These are phyloP conservation scores for Chelon auratus DNA, from an alignment of 2,797 vertebrate genomes.

Conservation along the genomic window DNA sequence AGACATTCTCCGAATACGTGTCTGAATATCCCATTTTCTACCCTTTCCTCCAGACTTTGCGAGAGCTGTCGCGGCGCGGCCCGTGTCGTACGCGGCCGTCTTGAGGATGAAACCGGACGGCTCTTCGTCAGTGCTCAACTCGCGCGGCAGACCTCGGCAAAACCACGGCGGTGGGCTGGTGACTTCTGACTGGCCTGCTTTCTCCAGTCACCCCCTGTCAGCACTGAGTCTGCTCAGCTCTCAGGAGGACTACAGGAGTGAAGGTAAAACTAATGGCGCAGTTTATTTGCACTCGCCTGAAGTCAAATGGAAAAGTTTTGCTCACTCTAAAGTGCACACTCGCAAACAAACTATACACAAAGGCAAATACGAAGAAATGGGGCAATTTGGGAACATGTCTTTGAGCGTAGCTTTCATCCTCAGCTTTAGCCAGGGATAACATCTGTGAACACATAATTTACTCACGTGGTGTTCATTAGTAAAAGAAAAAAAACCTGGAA, in stretches of 20 bases:
- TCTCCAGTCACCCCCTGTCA: constrained; percentile 83
- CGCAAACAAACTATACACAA: constrained; percentile 1
- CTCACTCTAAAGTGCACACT: constrained; percentile 2
- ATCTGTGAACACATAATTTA: constrained; percentile 2
- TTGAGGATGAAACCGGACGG: constrained; percentile 91
- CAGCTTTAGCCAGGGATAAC: constrained; percentile 22
- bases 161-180: constrained; percentile 75
- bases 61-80: constrained; percentile 86
- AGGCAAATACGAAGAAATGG: neutral
- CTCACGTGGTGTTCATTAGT: constrained; percentile 2
- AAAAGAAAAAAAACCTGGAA: neutral
- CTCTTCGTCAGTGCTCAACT: constrained; percentile 83
- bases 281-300: constrained; percentile 52
- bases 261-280: constrained; percentile 83
- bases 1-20: neutral
- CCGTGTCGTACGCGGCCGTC: constrained; percentile 90
- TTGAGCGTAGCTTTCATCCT: neutral
- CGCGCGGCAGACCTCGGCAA: constrained; percentile 85
- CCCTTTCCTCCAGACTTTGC: constrained; percentile 81
- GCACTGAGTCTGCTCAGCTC: constrained; percentile 86
- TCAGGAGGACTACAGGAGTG: constrained; percentile 89
- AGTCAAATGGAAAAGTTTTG: constrained; percentile 26
- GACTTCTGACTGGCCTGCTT: constrained; percentile 86
- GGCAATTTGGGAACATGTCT: neutral
- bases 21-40: constrained; percentile 3